Evolutionary conservation across 2,113 vertebrate species (phyloP).

Genomic region (Oplegnathus fasciatus): DNA sequence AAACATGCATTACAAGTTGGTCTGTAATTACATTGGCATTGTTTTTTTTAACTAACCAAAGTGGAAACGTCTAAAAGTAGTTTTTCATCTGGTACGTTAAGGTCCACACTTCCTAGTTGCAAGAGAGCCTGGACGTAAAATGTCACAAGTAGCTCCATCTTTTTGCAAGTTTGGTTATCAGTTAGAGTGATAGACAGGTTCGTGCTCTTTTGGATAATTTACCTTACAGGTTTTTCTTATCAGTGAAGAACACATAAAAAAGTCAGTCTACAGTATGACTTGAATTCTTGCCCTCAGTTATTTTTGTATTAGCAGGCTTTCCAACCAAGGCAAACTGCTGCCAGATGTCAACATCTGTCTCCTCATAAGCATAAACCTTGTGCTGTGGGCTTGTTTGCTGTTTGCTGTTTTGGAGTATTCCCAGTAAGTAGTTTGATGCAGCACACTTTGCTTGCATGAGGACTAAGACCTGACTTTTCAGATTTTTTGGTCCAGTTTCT

Average conservation of each 20-base stretch:
- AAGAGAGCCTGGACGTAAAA: not conserved
- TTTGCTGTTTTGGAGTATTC: slow-evolving; percentile 7
- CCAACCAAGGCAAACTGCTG: slow-evolving; percentile 21
- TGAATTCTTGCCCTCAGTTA: not conserved
- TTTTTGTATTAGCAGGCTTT: not conserved
- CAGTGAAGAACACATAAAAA: slow-evolving; percentile 1
- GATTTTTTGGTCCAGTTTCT: not conserved
- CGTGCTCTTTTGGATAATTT: slow-evolving; percentile 21
- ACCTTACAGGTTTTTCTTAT: not conserved
- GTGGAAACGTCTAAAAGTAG: not conserved
- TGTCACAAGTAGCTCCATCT: not conserved
- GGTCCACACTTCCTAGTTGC: not conserved
- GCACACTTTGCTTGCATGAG: not conserved
- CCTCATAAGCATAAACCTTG: not conserved
- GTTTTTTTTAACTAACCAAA: not conserved
- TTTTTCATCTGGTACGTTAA: not conserved
- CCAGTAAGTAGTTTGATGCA: not conserved
- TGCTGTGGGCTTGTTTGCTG: slow-evolving; percentile 27
- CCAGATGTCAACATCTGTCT: slow-evolving; percentile 39
- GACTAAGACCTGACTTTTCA: not conserved
- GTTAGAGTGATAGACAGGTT: not conserved
- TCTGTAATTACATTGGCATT: slow-evolving; percentile 10
- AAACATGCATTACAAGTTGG: not conserved
- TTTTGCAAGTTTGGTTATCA: not conserved
- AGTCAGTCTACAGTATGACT: not conserved